These are phyloP conservation scores for Eurypyga helias DNA, from an alignment of 2,113 vertebrate species.

Conservation along the genomic window DNA sequence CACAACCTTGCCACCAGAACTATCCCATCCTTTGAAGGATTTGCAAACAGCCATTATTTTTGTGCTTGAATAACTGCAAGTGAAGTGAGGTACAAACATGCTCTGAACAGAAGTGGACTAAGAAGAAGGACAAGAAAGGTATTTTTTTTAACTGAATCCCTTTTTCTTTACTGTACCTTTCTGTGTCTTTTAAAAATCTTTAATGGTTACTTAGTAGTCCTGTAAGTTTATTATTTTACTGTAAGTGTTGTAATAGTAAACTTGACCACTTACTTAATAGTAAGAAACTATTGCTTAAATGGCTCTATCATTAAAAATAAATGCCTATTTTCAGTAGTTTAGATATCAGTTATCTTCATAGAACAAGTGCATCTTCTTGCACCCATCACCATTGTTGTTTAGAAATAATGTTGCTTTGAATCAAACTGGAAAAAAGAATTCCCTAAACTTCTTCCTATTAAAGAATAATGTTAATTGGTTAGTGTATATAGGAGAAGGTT, in stretches of 20 bases:
- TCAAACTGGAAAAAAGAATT: constrained; percentile 49
- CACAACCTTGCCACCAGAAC: background rate
- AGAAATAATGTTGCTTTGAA: constrained; percentile 39
- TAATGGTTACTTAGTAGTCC: background rate
- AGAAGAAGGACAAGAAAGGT: fast-evolving
- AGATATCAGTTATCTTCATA: background rate
- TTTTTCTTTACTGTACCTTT: background rate
- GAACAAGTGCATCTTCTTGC: background rate
- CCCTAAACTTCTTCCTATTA: constrained; percentile 70
- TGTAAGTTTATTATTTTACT: background rate
- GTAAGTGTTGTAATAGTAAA: background rate
- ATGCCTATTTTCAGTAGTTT: background rate
- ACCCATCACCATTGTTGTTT: background rate
- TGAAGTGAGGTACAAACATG: background rate
- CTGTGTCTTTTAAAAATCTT: background rate
- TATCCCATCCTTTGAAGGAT: background rate
- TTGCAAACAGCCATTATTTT: background rate
- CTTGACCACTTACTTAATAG: background rate
- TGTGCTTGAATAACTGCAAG: background rate
- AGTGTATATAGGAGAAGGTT: constrained; percentile 67
- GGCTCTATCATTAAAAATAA: background rate
- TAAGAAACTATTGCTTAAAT: background rate
- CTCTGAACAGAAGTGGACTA: background rate
- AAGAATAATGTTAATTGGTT: constrained; percentile 75
- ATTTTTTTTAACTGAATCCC: background rate